Base-by-base conservation (phyloP, 2,888 invertebrate species). In the Pilophorus perplexus region DNA sequence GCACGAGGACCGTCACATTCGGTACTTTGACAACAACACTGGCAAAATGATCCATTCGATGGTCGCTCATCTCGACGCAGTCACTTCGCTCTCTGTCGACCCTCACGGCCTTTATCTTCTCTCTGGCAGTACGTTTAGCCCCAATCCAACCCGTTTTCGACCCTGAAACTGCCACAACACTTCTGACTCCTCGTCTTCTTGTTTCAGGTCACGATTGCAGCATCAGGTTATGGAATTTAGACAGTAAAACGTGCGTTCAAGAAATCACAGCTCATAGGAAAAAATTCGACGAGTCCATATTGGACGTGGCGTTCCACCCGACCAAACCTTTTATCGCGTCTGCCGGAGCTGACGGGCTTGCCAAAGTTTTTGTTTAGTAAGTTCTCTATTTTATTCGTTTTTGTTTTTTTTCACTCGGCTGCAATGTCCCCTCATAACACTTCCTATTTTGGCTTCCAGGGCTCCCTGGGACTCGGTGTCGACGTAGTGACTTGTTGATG, bases 261-360 rank as follows among this genome's bases (percentile, higher is more conserved):
- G 99, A 99, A 81, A 98, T 99, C 77, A 98, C 98, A 64, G 96
- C 97, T 73, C 99, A 99, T 81, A 89, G 98, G 75, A 99, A 98
- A 82, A 99, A 99, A 83, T 96, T 96, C 82, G 98, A 99, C 80
- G 97, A 98, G 81, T 93, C 96, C 78, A 98, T 99, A 81, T 87
- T 95, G 77, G 95, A 96, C 79, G 99, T 99, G 73, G 97, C 98
- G 75, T 99, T 99, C 86, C 99, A 99, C 83, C 96, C 98, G 74
- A 89, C 95, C 74, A 90, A 95, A 82, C 96, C 97, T 72, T 95
- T 93, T 80, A 97, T 99, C 77, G 99, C 98, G 72, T 96, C 95
- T 80, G 97, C 97, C 72, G 98, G 99, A 74, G 97, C 99, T 72
- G 99, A 99, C 82, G 95, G 93, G 68, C 85, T 99, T 77, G 97